phyloP scores from a whole-genome alignment of 2,113 vertebrate species.

The Spea bombifrons region DNA sequence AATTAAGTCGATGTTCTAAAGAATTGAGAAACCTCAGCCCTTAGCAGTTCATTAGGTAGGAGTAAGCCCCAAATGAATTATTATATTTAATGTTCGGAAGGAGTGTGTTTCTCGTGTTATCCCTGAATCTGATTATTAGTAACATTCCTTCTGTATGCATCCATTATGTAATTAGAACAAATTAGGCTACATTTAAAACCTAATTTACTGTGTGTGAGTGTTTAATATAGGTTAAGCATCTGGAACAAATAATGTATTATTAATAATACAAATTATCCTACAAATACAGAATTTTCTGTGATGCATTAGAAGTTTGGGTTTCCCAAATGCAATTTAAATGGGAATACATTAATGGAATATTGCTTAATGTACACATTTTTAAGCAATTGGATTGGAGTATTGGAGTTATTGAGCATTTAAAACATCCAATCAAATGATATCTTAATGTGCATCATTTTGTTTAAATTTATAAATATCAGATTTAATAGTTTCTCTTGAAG shows the following conservation, averaged over 20 bases:
- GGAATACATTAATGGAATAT: too few relatives aligned
- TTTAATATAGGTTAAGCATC: not conserved
- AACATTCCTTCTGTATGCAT: not conserved
- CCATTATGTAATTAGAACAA: constrained; percentile 2
- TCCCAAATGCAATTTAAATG: too few relatives aligned
- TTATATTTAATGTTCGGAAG: not conserved
- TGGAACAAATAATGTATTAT: constrained; percentile 1
- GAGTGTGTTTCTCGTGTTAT: not conserved
- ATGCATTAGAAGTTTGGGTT: not conserved
- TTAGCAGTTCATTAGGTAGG: not conserved
- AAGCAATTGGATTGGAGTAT: too few relatives aligned
- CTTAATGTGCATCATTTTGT: too few relatives aligned
- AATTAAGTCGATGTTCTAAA: not conserved
- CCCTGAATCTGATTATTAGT: not conserved
- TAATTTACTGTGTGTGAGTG: not conserved
- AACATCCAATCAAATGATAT: too few relatives aligned
- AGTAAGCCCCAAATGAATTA: not conserved
- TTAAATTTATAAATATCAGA: too few relatives aligned
- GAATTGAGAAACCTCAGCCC: not conserved
- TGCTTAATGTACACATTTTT: too few relatives aligned
- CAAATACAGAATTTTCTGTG: not conserved
- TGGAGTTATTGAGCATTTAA: too few relatives aligned
- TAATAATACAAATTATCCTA: not conserved
- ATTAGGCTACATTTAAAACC: not conserved
- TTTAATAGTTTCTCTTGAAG: too few relatives aligned